These are phyloP conservation scores for Lucilia sericata DNA, from an alignment of 1,140 invertebrate species.

Conservation along the genomic window DNA sequence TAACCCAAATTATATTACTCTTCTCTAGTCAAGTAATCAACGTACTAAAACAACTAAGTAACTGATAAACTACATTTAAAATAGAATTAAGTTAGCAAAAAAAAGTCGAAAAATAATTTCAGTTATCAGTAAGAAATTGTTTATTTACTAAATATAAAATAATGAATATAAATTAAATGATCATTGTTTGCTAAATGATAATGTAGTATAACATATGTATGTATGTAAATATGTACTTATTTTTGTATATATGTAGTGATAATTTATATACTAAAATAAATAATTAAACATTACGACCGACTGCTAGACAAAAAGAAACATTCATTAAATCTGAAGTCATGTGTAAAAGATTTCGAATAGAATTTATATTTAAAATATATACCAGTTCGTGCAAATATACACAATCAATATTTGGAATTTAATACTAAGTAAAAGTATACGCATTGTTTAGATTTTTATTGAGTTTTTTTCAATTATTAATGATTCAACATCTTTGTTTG, in stretches of 20 bases:
- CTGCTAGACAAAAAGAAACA: background rate
- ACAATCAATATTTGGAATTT: no score
- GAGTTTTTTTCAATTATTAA: no score
- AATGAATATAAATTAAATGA: slow-evolving; percentile 4
- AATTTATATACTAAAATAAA: background rate
- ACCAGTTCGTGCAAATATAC: no score
- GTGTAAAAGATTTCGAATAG: background rate
- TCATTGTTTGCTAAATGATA: background rate
- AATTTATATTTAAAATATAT: no score
- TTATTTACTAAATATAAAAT: slow-evolving; percentile 14
- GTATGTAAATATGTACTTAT: background rate
- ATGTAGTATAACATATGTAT: background rate
- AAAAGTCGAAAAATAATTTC: background rate
- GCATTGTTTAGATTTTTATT: no score
- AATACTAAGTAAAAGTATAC: no score
- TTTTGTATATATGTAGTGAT: no score
- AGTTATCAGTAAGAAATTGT: slow-evolving; percentile 8
- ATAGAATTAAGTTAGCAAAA: slow-evolving; percentile 38
- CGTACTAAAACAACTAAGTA: background rate
- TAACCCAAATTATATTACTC: background rate
- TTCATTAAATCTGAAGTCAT: background rate
- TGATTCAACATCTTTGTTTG: no score
- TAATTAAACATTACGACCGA: background rate
- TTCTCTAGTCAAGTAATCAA: background rate
- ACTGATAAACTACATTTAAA: slow-evolving; percentile 21